Conservation (phyloP, 2,113 vertebrate species). For the Bufo gargarizans region DNA sequence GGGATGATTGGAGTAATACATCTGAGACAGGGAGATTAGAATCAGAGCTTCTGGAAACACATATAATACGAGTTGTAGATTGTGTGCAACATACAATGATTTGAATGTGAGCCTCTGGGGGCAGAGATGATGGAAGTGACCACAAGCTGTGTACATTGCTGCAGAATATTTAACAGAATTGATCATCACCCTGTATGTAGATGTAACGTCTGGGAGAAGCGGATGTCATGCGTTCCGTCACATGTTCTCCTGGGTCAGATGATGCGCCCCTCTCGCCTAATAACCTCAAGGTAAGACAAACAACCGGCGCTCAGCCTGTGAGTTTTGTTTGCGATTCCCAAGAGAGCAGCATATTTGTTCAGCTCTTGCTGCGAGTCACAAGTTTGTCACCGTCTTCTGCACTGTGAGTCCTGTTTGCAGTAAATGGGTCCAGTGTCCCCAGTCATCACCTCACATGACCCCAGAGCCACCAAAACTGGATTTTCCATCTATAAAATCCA, state of each 20-base stretch:
- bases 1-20: not conserved
- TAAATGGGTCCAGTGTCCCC: not conserved
- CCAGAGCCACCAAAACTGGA: not conserved
- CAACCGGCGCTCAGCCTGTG: slow-evolving; percentile 66
- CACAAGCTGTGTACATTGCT: not conserved
- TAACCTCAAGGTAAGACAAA: slow-evolving; percentile 66
- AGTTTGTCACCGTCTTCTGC: slow-evolving; percentile 43
- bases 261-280: slow-evolving; percentile 59
- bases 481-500: not conserved
- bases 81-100: not conserved
- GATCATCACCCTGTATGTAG: not conserved
- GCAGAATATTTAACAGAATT: not conserved
- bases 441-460: slow-evolving; percentile 5
- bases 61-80: not conserved
- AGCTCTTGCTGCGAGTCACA: slow-evolving; percentile 66
- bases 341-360: slow-evolving; percentile 67
- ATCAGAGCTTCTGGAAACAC: not conserved
- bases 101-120: not conserved
- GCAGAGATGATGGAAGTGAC: not conserved
- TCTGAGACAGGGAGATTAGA: not conserved
- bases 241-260: slow-evolving; percentile 62
- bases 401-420: slow-evolving; percentile 46
- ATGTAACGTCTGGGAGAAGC: not conserved
- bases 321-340: slow-evolving; percentile 66
- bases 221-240: not conserved